phyloP scores from a whole-genome alignment of 1,140 invertebrate species.

The Hetaerina americana region DNA sequence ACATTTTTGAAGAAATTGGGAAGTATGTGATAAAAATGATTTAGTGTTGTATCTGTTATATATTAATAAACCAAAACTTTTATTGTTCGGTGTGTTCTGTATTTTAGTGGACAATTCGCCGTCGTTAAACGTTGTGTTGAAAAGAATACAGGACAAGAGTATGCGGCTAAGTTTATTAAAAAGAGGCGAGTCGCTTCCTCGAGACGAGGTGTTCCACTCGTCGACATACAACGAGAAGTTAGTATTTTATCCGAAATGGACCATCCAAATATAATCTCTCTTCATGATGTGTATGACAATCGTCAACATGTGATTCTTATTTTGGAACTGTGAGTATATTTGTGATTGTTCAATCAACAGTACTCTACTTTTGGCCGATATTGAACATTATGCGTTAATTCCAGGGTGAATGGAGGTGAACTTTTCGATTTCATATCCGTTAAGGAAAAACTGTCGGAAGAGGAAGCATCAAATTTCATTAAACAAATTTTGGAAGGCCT shows the following conservation, averaged over 20 bases:
- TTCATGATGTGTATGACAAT: conserved; percentile 50
- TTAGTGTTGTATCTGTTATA: background rate
- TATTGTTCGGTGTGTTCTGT: conserved; percentile 9
- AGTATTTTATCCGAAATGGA: conserved; percentile 44
- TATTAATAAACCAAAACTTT: background rate
- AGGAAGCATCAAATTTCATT: conserved; percentile 48
- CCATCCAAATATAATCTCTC: conserved; percentile 44
- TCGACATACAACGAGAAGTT: conserved; percentile 45
- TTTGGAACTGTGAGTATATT: conserved; percentile 43
- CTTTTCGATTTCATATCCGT: conserved; percentile 43
- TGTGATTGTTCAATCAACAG: too few species aligned
- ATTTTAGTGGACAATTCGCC: conserved; percentile 56
- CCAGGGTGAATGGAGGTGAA: conserved; percentile 38
- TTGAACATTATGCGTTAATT: conserved; percentile 35
- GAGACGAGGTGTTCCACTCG: conserved; percentile 35
- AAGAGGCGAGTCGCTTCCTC: conserved; percentile 38
- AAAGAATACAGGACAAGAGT: conserved; percentile 38
- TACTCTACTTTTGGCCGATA: conserved; percentile 3
- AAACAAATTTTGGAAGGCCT: conserved; percentile 50
- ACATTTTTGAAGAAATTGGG: conserved; percentile 44
- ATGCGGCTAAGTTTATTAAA: conserved; percentile 57
- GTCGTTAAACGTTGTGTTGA: conserved; percentile 48
- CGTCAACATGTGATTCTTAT: conserved; percentile 46
- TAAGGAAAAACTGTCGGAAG: conserved; percentile 40
- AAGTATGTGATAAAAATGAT: conserved; percentile 32